Evolutionary conservation across 2,888 invertebrate genomes (phyloP).

Genomic region (Sisyra nigra): DNA sequence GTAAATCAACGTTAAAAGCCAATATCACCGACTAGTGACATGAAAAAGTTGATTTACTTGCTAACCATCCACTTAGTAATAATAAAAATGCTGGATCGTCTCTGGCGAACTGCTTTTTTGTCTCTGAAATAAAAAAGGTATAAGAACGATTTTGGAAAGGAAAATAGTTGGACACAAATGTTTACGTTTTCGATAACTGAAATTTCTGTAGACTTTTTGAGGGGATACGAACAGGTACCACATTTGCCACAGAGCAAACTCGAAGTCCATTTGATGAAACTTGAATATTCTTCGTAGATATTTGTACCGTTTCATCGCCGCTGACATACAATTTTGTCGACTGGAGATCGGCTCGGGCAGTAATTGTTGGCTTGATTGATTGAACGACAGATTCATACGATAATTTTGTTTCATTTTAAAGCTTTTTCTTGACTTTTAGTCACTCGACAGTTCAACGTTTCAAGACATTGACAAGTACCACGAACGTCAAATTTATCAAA

Average conservation of each 20-base stretch:
- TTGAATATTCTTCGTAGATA: conserved; percentile 71
- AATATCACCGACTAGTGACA: no score
- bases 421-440: neutral
- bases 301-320: conserved; percentile 76
- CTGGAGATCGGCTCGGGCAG: conserved; percentile 48
- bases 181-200: conserved; percentile 94
- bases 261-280: conserved; percentile 98
- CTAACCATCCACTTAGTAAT: conserved; percentile 69
- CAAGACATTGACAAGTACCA: no score
- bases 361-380: conserved; percentile 23
- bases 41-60: no score
- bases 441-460: no score
- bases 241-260: conserved; percentile 99
- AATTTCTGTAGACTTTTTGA: conserved; percentile 94
- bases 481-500: no score
- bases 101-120: conserved; percentile 95
- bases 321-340: conserved; percentile 59
- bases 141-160: no score
- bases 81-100: conserved; percentile 98
- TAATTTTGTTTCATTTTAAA: neutral
- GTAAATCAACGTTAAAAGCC: no score
- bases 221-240: conserved; percentile 84
- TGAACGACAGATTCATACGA: neutral
- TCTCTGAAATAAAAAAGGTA: conserved; percentile 54
- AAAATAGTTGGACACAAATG: conserved; percentile 15